These are phyloP conservation scores for Berghia stephanieae DNA, from an alignment of 1,140 invertebrate species.

Conservation along the genomic window DNA sequence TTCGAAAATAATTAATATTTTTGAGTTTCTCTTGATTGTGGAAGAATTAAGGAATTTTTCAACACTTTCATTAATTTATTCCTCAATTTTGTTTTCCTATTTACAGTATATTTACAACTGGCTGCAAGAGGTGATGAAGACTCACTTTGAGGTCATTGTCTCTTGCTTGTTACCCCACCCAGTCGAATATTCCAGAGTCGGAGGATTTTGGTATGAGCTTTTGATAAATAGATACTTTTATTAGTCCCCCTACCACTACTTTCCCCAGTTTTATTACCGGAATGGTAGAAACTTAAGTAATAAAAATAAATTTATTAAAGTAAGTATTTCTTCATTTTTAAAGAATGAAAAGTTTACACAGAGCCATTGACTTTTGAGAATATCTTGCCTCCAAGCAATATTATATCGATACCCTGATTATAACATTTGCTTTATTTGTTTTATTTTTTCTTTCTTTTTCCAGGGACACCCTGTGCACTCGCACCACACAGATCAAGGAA, in stretches of 20 bases:
- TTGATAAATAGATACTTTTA: background rate
- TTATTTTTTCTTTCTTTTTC: conserved; percentile 39
- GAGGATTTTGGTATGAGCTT: conserved; percentile 85
- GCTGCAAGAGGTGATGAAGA: conserved; percentile 85
- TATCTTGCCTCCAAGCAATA: too few relatives aligned
- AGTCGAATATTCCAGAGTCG: conserved; percentile 88
- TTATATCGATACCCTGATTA: too few relatives aligned
- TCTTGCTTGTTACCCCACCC: conserved; percentile 86
- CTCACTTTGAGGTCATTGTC: conserved; percentile 88
- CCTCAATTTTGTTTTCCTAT: conserved; percentile 7
- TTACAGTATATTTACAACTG: conserved; percentile 86
- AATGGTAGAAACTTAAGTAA: too few relatives aligned
- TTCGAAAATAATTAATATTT: too few relatives aligned
- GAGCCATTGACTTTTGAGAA: too few relatives aligned
- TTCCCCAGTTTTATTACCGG: too few relatives aligned
- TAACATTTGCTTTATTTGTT: too few relatives aligned
- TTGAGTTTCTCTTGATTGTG: too few relatives aligned
- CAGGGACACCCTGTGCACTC: conserved; percentile 86
- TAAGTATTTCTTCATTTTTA: too few relatives aligned
- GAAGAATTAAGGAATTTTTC: background rate
- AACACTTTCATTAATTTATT: background rate
- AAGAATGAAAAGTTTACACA: too few relatives aligned
- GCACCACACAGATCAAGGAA: conserved; percentile 94
- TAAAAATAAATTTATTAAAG: too few relatives aligned
- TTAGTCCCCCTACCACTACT: too few relatives aligned